Evolutionary conservation across 2,888 invertebrate genomes (phyloP).

Genomic region (Oscheius sp.): DNA sequence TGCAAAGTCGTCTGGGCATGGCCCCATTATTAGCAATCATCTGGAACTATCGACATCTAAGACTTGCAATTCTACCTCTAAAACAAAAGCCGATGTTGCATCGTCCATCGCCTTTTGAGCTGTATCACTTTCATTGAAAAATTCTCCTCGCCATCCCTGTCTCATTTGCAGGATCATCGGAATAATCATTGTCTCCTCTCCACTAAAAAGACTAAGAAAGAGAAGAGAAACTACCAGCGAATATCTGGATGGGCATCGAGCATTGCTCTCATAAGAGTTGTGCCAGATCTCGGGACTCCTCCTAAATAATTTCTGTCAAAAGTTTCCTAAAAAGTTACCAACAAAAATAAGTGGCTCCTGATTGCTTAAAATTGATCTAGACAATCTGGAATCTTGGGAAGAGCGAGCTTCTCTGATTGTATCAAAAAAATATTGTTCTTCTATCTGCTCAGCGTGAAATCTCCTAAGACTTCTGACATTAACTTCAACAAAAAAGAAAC

Average conservation of each 20-base stretch:
- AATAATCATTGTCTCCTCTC: slow-evolving; percentile 81
- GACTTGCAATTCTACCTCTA: slow-evolving; percentile 33
- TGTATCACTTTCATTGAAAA: slow-evolving; percentile 90
- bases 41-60: slow-evolving; percentile 26
- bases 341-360: slow-evolving; percentile 47
- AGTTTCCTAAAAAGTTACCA: slow-evolving; percentile 23
- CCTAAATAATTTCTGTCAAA: no score
- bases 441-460: neutral
- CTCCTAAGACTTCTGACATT: neutral
- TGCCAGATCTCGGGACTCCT: slow-evolving; percentile 94
- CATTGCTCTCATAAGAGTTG: slow-evolving; percentile 96
- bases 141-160: slow-evolving; percentile 79
- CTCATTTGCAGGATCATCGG: slow-evolving; percentile 79
- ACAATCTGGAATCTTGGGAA: slow-evolving; percentile 4
- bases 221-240: slow-evolving; percentile 68
- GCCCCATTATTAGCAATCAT: slow-evolving; percentile 90
- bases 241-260: slow-evolving; percentile 95
- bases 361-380: slow-evolving; percentile 37
- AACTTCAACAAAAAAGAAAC: neutral
- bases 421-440: neutral
- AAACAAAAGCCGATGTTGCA: slow-evolving; percentile 91
- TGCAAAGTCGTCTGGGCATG: slow-evolving; percentile 87
- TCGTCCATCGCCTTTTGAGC: slow-evolving; percentile 88
- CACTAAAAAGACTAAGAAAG: slow-evolving; percentile 32
- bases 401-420: neutral